Percentiles rank a stretch among this genome's conserved stretches.
These are phyloP conservation scores for Antigone vipio DNA, from an alignment of 2,113 vertebrate genomes.

Conservation along the genomic window DNA sequence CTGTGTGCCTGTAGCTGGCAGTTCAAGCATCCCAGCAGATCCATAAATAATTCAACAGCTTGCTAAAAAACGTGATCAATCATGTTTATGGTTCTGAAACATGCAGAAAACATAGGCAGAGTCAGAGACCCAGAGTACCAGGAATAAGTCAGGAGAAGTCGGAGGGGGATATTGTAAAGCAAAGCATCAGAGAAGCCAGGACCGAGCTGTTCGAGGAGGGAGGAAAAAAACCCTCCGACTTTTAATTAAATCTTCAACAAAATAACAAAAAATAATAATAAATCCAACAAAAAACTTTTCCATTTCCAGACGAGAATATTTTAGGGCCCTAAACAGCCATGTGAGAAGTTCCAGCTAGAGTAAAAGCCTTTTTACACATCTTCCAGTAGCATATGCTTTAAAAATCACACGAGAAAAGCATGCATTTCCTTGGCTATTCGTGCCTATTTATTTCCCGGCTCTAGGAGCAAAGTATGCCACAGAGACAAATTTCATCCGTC, in stretches of 20 bases:
- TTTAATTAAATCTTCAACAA: background rate
- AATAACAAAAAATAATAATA: background rate
- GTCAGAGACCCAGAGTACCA: background rate
- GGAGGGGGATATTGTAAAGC: background rate
- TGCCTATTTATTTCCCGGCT: background rate
- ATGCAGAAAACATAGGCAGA: background rate
- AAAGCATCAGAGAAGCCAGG: background rate
- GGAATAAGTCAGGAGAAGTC: background rate
- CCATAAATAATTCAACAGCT: conserved; percentile 45
- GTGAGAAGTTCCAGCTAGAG: conserved; percentile 2
- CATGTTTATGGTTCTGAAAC: conserved; percentile 2
- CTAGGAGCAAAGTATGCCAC: background rate
- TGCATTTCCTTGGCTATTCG: background rate
- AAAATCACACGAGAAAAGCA: background rate
- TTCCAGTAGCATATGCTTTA: conserved; percentile 22
- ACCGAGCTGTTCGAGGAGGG: background rate
- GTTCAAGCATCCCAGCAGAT: conserved; percentile 24
- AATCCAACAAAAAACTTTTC: background rate
- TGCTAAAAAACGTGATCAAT: background rate
- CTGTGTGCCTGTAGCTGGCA: conserved; percentile 8
- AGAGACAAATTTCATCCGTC: background rate
- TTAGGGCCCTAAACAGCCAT: background rate
- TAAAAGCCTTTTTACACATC: conserved; percentile 1
- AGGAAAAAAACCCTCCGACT: background rate
- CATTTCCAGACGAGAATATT: background rate